Evolutionary conservation across 1,140 invertebrate species (phyloP), one percentile per base, ranked within the genome.

Genomic region (Rhopalosiphum maidis): DNA sequence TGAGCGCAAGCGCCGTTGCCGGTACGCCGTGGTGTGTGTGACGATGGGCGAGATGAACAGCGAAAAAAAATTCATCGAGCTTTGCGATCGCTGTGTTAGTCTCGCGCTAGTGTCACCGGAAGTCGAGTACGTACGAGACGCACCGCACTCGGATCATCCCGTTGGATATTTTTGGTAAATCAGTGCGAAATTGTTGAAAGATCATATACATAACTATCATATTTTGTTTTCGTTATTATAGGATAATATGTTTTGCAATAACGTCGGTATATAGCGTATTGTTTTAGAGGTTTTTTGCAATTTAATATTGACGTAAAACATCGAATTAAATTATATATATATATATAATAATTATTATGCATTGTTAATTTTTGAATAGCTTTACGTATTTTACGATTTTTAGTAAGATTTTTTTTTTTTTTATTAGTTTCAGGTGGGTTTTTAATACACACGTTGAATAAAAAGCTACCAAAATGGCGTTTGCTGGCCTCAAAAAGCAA

Each of bases 401-500:
- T 23, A 37, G 22, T 41, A 85, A 85, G 11, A 41, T 2, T 41
- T 51, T 54, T 51, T 89, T 89, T 23, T 54, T 54, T 2, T 89
- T 89, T 43, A 7, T 90, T 60, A 43, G 15, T 90, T 90, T 30
- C 88, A 90, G 55, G 37, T 35, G 0, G 15, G 25, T 41, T 89
- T 55, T 55, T 15, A 25, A 43, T 35, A 68, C 25, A 60, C 54
- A 15, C 23, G 23, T 25, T 2, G 54, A 37, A 55, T 15, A 43
- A 92, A 92, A 37, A 92, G 35, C 30, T n/a, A 46, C 25, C 92
- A 94, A 91, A 51, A 99, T 99, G 99, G 99, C 99, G 95, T 98
- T 99, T 95, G 98, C 99, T 94, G 99, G 99, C 94, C 96, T 99
- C 92, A 99, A 98, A 95, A 99, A 99, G 96, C 99, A 99, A 96